Evolutionary conservation across 2,797 vertebrate genomes (phyloP).

Genomic region (Strix occidentalis): DNA sequence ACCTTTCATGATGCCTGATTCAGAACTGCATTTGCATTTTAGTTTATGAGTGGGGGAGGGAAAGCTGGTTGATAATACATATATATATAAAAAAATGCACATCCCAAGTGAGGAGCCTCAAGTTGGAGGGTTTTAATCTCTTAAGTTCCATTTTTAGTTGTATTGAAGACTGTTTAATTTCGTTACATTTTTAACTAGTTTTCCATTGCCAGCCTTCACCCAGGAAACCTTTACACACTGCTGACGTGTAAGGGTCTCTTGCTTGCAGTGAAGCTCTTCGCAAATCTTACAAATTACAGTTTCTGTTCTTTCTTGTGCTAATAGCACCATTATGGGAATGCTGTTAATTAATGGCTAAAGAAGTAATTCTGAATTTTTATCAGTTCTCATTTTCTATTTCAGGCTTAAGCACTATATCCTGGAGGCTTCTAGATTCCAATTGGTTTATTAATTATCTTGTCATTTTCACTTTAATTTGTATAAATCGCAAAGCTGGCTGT

Average conservation of each 20-base stretch:
- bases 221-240: not conserved
- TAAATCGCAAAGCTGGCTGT: not conserved
- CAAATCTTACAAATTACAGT: not conserved
- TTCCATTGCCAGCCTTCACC: not conserved
- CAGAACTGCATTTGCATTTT: not conserved
- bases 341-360: constrained; percentile 34
- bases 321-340: not conserved
- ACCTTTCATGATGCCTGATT: not conserved
- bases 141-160: not conserved
- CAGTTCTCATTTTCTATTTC: constrained; percentile 24
- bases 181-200: not conserved
- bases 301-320: constrained; percentile 15
- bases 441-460: constrained; percentile 36
- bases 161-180: not conserved
- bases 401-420: not conserved
- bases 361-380: constrained; percentile 22
- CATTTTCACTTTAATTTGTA: not conserved
- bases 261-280: not conserved
- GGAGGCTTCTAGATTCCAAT: not conserved
- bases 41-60: not conserved
- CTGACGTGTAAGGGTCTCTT: not conserved
- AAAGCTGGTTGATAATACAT: not conserved
- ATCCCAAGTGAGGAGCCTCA: not conserved
- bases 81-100: fast-evolving
- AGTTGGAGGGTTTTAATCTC: not conserved